phyloP scores from a whole-genome alignment of 2,113 vertebrate species.

The Galbula dea region DNA sequence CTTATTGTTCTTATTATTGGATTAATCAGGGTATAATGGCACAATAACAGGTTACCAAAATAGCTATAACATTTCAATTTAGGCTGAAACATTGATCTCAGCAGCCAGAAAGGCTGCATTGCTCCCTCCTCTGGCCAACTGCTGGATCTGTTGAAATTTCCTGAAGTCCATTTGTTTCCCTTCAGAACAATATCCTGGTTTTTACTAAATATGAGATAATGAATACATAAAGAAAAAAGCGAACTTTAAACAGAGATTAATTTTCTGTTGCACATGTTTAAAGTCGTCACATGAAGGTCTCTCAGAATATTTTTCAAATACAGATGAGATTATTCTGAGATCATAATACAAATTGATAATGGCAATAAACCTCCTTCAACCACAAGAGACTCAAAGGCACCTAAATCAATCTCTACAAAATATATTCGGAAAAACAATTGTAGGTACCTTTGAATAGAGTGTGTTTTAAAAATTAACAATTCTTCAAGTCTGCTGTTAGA shows the following conservation, averaged over 20 bases:
- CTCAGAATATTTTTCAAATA: neutral
- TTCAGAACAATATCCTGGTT: neutral
- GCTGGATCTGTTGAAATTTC: neutral
- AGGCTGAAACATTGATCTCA: neutral
- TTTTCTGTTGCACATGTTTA: neutral
- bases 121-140: slow-evolving; percentile 18
- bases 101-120: neutral
- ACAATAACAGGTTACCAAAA: neutral
- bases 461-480: neutral
- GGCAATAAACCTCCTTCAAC: neutral
- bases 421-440: neutral
- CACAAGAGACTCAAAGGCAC: neutral
- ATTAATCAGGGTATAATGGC: slow-evolving; percentile 17
- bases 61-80: neutral
- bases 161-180: neutral
- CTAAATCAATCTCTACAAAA: neutral
- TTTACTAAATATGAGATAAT: neutral
- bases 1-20: neutral
- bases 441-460: neutral
- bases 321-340: neutral
- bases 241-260: neutral
- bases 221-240: neutral
- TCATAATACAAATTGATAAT: neutral
- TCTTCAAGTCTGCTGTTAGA: neutral
- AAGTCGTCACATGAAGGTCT: neutral